Base-by-base conservation (phyloP, 2,888 invertebrate species). In the Harpalus rufipes region DNA sequence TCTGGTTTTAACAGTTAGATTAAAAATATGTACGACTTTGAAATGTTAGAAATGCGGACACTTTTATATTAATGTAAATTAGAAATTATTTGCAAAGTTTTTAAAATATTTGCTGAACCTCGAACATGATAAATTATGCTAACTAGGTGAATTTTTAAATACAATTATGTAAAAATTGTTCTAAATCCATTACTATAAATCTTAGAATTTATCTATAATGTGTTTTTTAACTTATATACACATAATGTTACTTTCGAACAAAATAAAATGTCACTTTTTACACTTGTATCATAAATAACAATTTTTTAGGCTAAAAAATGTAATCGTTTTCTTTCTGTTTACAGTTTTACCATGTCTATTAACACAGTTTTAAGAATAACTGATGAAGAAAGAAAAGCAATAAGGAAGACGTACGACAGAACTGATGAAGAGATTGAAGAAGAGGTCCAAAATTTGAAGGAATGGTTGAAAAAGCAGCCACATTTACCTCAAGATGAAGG, bases 401-500 rank as follows among this genome's bases (percentile, higher is more conserved):
- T 80, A 12, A 16, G 56, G 41, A 81, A 81, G 21, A 16, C 56
- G 7, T 81, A 25, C n/a, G 25, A 32, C n/a, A 16, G 68, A 65
- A 51, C 83, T 2, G 83, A 83, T 21, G 16, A 76, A 44, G 74
- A 83, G 59, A 83, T 83, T 3, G 41, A 74, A n/a, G 83, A 83
- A 83, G 59, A 83, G 5, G 21, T 83, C 4, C 16, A 83, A 74
- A 8, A 39, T 61, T n/a, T 83, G 4, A 74, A 59, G 21, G 76
- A 83, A 18, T 83, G 83, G 83, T 8, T 83, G 18, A 74, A 41
- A 41, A 83, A 83, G 10, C 83, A 83, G 44, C 21, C 39, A 6
- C 76, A 83, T 76, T 76, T 83, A 61, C 83, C 83, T 7, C 83
- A 83, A 61, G 61, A 83, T 59, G 81, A 81, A 81, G 81, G 81